Evolutionary conservation across 2,113 vertebrate species (phyloP), one percentile per base, ranked within the genome.

Genomic region (Pandion haliaetus): DNA sequence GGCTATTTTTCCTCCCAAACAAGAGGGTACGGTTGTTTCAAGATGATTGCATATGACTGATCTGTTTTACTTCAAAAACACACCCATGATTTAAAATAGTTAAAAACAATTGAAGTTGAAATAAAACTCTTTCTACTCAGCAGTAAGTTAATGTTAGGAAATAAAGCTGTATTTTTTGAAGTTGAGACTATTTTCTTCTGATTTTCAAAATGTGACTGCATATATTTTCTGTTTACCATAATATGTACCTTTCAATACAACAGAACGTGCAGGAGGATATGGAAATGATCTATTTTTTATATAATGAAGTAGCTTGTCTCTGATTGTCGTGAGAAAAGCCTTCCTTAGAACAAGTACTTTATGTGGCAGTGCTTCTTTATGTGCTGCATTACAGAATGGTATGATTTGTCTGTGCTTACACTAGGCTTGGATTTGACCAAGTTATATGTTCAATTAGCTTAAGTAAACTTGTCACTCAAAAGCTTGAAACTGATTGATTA

Each of bases 401-500:
- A 36, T 34, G 57, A 81, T 76, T 88, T 88, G 31, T 32, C 40
- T 74, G 12, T 29, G 15, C 71, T 90, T 80, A 70, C 29, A n/a
- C 21, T 29, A 32, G 70, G 36, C 40, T 63, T 59, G 65, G 44
- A 63, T 88, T 90, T 96, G 38, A 86, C 50, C 28, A 93, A 93
- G 82, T 78, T 95, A 12, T 24, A 66, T 1, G 5, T 93, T 94
- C 82, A 93, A 96, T 95, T 93, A 92, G 74, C 76, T 94, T 84
- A 52, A 86, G 80, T 67, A 97, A 96, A 92, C 72, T 87, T 87
- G 69, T 89, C 95, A 93, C 73, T 89, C 86, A 92, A 36, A 95
- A 95, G 94, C 84, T 96, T 84, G 86, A 92, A 97, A 74, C 83
- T 86, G 95, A 96, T 96, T 92, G 92, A 96, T 95, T 96, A 94